Evolutionary conservation across 1,140 invertebrate species (phyloP).

Genomic region (Cyclargus thomasi): DNA sequence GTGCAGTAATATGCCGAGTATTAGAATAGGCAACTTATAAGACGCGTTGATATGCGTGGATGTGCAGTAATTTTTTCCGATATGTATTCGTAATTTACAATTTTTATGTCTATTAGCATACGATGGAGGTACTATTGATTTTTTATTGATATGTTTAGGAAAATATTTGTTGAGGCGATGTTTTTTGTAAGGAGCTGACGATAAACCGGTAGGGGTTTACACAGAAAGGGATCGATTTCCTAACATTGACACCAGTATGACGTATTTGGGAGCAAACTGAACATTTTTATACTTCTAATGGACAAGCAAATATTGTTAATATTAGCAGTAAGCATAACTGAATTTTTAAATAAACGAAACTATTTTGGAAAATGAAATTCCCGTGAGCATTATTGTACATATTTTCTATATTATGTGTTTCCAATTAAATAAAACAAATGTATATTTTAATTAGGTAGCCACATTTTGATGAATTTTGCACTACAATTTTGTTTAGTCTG

Average conservation of each 20-base stretch:
- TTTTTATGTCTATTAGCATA: not conserved
- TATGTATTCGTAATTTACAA: no score
- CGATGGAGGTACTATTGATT: not conserved
- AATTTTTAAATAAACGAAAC: not conserved
- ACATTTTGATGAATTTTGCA: no score
- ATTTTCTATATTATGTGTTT: no score
- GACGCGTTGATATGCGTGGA: no score
- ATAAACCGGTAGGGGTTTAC: slow-evolving; percentile 55
- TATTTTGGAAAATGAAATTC: no score
- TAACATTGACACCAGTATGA: slow-evolving; percentile 40
- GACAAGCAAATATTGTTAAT: slow-evolving; percentile 38
- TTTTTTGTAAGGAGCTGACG: slow-evolving; percentile 46
- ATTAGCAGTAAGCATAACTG: not conserved
- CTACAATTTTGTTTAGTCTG: no score
- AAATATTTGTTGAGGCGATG: slow-evolving; percentile 4
- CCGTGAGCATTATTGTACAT: no score
- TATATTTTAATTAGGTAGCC: no score
- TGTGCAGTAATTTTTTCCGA: no score
- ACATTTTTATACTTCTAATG: slow-evolving; percentile 51
- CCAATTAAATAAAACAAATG: no score
- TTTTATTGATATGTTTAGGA: not conserved
- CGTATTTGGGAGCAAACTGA: slow-evolving; percentile 53
- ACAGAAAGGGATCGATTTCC: slow-evolving; percentile 33
- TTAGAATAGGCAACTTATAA: no score
- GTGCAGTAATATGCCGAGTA: no score